Evolutionary conservation across 2,113 vertebrate genomes (phyloP).

Genomic region (Hippoglossus stenolepis): DNA sequence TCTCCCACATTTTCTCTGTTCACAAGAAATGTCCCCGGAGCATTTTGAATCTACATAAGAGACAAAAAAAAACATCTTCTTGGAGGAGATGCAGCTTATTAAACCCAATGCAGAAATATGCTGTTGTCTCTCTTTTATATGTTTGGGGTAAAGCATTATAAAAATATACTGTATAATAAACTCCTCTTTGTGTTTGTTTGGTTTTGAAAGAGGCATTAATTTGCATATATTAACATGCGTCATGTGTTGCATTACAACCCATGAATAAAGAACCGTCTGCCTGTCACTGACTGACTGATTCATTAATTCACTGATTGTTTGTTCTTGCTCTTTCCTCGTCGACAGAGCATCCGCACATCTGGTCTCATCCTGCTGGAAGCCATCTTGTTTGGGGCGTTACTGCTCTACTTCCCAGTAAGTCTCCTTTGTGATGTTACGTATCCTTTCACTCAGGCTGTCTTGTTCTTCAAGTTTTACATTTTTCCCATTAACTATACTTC

Average conservation of each 20-base stretch:
- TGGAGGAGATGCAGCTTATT: conserved; percentile 50
- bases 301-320: background rate
- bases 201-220: conserved; percentile 1
- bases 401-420: conserved; percentile 95
- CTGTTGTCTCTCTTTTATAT: background rate
- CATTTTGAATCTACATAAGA: conserved; percentile 52
- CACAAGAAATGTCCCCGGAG: conserved; percentile 61
- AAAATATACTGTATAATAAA: conserved; percentile 3
- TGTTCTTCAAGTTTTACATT: background rate
- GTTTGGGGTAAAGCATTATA: conserved; percentile 9
- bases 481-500: background rate
- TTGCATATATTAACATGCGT: background rate
- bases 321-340: conserved; percentile 25
- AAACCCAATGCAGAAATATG: conserved; percentile 46
- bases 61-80: conserved; percentile 20
- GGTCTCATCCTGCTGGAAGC: conserved; percentile 92
- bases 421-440: background rate
- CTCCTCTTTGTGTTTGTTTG: conserved; percentile 18
- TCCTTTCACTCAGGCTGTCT: no score
- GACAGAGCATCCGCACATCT: conserved; percentile 91
- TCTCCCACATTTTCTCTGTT: conserved; percentile 49
- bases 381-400: conserved; percentile 91
- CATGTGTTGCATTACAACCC: background rate
- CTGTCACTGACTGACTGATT: conserved; percentile 3
- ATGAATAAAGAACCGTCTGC: conserved; percentile 1